Percentiles rank a stretch among this genome's conserved stretches.
These are phyloP conservation scores for Acrocephalus kingi DNA, from an alignment of 2,113 vertebrate genomes.

Conservation along the genomic window DNA sequence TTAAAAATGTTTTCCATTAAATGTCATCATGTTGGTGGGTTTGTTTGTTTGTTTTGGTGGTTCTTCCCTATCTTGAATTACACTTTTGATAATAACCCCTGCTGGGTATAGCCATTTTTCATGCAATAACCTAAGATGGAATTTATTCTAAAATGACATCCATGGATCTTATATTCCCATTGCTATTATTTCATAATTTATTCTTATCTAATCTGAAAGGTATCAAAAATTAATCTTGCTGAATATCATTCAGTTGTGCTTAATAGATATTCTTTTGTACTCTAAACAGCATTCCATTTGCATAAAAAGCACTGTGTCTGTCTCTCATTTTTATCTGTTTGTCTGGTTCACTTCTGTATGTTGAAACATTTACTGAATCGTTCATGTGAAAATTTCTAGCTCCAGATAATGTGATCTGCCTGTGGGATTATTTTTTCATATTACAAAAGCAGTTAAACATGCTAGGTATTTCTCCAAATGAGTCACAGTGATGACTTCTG, in stretches of 20 bases:
- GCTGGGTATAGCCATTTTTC: background rate
- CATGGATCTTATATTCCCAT: background rate
- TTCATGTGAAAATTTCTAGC: background rate
- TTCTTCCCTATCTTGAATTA: background rate
- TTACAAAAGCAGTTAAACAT: background rate
- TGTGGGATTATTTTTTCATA: background rate
- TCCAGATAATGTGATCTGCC: background rate
- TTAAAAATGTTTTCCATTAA: background rate
- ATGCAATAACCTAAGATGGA: background rate
- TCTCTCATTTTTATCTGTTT: background rate
- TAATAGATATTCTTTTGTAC: background rate
- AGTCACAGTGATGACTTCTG: background rate
- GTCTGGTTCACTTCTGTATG: background rate
- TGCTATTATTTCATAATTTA: background rate
- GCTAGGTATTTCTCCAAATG: background rate
- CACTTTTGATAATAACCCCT: background rate
- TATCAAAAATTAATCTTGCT: background rate
- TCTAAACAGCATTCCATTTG: background rate
- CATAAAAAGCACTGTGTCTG: background rate
- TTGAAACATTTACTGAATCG: background rate
- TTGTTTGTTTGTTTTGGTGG: background rate
- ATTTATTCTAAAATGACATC: background rate
- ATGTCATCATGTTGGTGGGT: background rate
- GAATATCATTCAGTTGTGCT: background rate
- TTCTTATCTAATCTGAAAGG: background rate